phyloP scores from a whole-genome alignment of 2,797 vertebrate species.

The Megalops cyprinoides region DNA sequence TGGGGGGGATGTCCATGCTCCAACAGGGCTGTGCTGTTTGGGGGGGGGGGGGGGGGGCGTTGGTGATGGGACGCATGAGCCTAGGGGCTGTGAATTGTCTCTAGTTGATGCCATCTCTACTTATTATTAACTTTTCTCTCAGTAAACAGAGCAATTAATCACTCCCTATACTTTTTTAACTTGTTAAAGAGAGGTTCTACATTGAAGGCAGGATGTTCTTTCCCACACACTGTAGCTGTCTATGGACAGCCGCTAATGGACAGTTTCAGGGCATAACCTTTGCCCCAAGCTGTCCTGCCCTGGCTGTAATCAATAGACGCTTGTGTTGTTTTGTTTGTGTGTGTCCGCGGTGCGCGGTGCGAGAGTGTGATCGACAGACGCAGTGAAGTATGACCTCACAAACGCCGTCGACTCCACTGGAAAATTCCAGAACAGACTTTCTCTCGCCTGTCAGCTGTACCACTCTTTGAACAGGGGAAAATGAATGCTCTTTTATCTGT shows the following conservation, averaged over 20 bases:
- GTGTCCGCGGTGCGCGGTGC: background rate
- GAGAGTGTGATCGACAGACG: background rate
- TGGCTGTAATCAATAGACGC: constrained; percentile 19
- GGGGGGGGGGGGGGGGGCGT: background rate
- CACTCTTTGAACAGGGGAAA: background rate
- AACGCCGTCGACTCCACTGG: constrained; percentile 1
- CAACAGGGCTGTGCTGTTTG: background rate
- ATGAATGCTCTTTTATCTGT: constrained; percentile 1
- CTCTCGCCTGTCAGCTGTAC: background rate
- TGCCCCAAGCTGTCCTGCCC: constrained; percentile 23
- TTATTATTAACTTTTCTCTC: constrained; percentile 36
- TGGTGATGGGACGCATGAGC: background rate
- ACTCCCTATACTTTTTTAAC: constrained; percentile 39
- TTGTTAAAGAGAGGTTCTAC: constrained; percentile 44
- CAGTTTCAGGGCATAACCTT: constrained; percentile 25
- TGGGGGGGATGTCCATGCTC: background rate
- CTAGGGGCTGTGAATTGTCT: constrained; percentile 32
- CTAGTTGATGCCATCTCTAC: constrained; percentile 34
- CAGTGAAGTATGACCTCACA: constrained; percentile 27
- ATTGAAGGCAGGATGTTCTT: constrained; percentile 61
- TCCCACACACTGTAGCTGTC: constrained; percentile 66
- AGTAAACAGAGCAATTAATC: constrained; percentile 51
- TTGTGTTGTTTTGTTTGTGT: constrained; percentile 24
- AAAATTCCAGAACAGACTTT: background rate
- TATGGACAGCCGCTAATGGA: constrained; percentile 56